Evolutionary conservation across 2,888 invertebrate species (phyloP).

Genomic region (Mamestra brassicae): DNA sequence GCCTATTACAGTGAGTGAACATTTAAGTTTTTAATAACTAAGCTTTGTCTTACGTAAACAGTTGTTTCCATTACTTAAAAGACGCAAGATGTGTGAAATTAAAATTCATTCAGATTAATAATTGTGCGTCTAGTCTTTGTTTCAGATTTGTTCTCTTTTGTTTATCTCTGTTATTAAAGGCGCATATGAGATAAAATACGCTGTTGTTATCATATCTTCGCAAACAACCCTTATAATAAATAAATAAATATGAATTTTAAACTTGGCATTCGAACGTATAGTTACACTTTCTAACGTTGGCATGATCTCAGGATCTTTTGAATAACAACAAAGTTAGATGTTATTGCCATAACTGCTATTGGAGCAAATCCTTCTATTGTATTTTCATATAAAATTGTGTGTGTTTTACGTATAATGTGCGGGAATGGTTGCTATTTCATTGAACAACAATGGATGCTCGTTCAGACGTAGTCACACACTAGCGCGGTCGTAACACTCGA

Average conservation of each 20-base stretch:
- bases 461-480: conserved; percentile 52
- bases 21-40: conserved; percentile 33
- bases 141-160: conserved; percentile 6
- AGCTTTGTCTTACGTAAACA: conserved; percentile 28
- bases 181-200: conserved; percentile 15
- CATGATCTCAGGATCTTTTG: conserved; percentile 56
- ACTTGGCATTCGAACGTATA: conserved; percentile 28
- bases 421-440: conserved; percentile 57
- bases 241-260: conserved; percentile 33
- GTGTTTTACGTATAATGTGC: conserved; percentile 61
- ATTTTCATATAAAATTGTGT: conserved; percentile 57
- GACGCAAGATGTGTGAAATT: conserved; percentile 45
- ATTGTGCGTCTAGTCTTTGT: conserved; percentile 19
- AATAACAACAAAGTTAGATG: conserved; percentile 57
- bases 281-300: conserved; percentile 55
- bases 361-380: conserved; percentile 53
- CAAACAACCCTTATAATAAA: conserved; percentile 35
- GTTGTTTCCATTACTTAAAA: conserved; percentile 44
- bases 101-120: conserved; percentile 20
- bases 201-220: conserved; percentile 4
- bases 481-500: conserved; percentile 23
- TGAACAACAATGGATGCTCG: conserved; percentile 67
- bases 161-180: conserved; percentile 11
- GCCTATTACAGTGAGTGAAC: conserved; percentile 23
- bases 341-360: conserved; percentile 48